These are phyloP conservation scores for Cheumatopsyche charites DNA, from an alignment of 1,140 invertebrate species.

Conservation along the genomic window DNA sequence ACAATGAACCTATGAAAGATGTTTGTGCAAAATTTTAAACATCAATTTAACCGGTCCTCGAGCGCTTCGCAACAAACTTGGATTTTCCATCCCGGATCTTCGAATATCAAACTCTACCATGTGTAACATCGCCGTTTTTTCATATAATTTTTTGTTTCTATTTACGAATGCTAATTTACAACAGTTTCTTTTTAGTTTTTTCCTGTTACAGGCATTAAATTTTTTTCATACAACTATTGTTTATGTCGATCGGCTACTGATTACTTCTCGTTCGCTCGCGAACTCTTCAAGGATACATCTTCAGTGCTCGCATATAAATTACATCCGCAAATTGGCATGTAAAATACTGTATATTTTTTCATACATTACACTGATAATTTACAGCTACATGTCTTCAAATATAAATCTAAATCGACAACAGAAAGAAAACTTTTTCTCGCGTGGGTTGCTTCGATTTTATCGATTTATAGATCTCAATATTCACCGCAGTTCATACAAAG, in stretches of 20 bases:
- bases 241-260: slow-evolving; percentile 8
- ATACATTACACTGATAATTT: slow-evolving; percentile 10
- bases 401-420: not conserved
- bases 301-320: not conserved
- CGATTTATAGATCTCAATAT: too few relatives aligned
- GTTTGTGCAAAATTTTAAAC: too few relatives aligned
- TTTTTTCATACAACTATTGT: slow-evolving; percentile 10
- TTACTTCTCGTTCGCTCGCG: not conserved
- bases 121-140: too few relatives aligned
- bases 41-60: slow-evolving; percentile 10
- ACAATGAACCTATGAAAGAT: slow-evolving; percentile 1
- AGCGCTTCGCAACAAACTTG: not conserved
- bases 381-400: not conserved
- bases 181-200: not conserved
- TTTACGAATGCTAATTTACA: not conserved
- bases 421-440: too few relatives aligned
- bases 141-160: too few relatives aligned
- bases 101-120: not conserved
- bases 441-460: too few relatives aligned
- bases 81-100: slow-evolving; percentile 31
- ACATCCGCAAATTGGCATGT: slow-evolving; percentile 21
- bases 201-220: not conserved
- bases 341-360: slow-evolving; percentile 11
- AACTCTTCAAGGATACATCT: slow-evolving; percentile 6
- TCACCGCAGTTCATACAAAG: too few relatives aligned